Percentiles rank a stretch among this genome's conserved stretches.
Evolutionary conservation across 2,888 invertebrate genomes (phyloP).

Genomic region (Temnothorax unifasciatus): DNA sequence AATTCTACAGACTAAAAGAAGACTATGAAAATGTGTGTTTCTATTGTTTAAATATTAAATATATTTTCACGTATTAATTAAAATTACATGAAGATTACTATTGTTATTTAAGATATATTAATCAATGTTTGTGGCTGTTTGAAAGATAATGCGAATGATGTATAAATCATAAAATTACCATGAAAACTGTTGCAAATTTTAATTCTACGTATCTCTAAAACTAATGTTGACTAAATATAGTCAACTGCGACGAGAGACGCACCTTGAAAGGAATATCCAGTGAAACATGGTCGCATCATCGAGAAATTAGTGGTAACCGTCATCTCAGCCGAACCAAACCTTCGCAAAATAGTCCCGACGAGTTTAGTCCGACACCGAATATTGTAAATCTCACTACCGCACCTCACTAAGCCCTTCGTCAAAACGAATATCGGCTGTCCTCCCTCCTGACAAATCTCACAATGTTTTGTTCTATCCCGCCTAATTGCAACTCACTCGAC

Average conservation of each 20-base stretch:
- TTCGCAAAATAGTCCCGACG: slow-evolving; percentile 41
- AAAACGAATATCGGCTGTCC: not conserved
- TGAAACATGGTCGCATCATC: slow-evolving; percentile 87
- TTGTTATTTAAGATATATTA: not conserved
- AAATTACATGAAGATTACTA: not conserved
- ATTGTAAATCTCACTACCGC: slow-evolving; percentile 59
- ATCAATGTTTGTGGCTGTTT: not conserved
- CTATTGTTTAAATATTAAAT: not conserved
- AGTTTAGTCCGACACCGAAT: slow-evolving; percentile 43
- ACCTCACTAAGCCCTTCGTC: slow-evolving; percentile 57
- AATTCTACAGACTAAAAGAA: not conserved
- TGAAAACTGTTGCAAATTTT: not conserved
- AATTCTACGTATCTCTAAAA: not conserved
- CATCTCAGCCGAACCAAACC: slow-evolving; percentile 82
- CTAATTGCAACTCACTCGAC: not conserved
- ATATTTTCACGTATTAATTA: not conserved
- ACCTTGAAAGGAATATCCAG: slow-evolving; percentile 88
- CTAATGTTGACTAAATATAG: not conserved
- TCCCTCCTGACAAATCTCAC: slow-evolving; percentile 5
- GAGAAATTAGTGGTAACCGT: slow-evolving; percentile 86
- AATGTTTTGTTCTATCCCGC: not conserved
- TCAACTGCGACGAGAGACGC: not conserved
- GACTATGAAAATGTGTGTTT: not conserved
- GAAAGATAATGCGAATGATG: not conserved
- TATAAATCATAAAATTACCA: not conserved